Conservation (phyloP, 2,797 vertebrate genomes). For the Alcedo atthis region DNA sequence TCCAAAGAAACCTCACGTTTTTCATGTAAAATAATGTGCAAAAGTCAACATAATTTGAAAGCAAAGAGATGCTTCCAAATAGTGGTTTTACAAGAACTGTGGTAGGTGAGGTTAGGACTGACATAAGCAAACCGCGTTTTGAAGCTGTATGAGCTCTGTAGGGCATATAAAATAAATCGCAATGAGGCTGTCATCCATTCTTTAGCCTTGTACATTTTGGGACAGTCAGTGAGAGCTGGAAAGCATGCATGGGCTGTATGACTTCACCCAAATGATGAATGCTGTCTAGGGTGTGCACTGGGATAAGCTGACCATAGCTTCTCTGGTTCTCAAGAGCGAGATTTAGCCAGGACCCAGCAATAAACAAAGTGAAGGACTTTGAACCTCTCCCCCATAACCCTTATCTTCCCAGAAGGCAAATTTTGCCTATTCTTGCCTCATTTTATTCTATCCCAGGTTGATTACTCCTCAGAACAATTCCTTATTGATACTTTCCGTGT, state of each 20-base stretch:
- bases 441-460: not conserved
- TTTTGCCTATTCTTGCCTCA: not conserved
- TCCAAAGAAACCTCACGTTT: not conserved
- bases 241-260: not conserved
- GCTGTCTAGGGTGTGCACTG: not conserved
- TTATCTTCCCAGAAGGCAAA: not conserved
- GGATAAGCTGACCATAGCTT: not conserved
- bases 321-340: not conserved
- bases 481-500: not conserved
- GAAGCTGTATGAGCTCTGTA: not conserved
- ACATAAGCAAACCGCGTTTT: not conserved
- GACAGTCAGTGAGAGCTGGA: not conserved
- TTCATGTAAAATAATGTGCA: not conserved
- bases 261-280: not conserved
- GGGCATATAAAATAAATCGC: not conserved
- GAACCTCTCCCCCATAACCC: fast-evolving
- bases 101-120: not conserved
- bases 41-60: not conserved
- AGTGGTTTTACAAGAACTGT: not conserved
- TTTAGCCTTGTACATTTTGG: not conserved
- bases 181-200: not conserved
- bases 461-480: not conserved
- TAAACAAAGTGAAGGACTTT: not conserved
- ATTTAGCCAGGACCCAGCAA: not conserved
- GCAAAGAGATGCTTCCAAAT: not conserved